Conservation (phyloP, 2,113 vertebrate genomes). For the Lepus europaeus region DNA sequence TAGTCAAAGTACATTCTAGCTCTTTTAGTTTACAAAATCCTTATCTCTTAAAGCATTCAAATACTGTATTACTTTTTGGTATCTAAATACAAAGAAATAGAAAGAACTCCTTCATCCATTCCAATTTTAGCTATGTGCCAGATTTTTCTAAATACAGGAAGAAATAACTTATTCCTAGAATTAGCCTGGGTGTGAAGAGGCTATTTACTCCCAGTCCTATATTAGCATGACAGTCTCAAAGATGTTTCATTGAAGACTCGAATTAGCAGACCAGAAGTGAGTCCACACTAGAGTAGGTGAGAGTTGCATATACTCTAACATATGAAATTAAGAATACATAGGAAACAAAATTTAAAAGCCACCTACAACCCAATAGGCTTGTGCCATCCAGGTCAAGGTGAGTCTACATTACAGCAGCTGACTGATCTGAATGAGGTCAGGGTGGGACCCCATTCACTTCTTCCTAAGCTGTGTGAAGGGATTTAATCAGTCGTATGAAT, state of each 20-base stretch:
- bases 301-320: neutral
- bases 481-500: neutral
- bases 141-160: neutral
- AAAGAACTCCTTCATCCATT: conserved; percentile 12
- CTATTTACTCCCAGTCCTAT: neutral
- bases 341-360: neutral
- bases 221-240: neutral
- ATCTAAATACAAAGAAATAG: neutral
- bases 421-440: neutral
- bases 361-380: neutral
- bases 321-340: neutral
- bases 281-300: neutral
- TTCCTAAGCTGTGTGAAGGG: neutral
- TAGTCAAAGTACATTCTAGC: neutral
- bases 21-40: neutral
- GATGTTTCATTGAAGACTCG: neutral
- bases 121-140: neutral
- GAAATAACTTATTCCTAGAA: neutral
- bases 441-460: neutral
- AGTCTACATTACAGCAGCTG: rapidly evolving
- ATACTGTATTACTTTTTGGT: neutral
- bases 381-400: neutral
- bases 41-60: neutral
- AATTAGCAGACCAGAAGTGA: neutral
- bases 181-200: neutral